Percentiles rank a stretch among this genome's conserved stretches.
Conservation (phyloP, 2,797 vertebrate genomes). For the Schizopygopsis pylzovi region DNA sequence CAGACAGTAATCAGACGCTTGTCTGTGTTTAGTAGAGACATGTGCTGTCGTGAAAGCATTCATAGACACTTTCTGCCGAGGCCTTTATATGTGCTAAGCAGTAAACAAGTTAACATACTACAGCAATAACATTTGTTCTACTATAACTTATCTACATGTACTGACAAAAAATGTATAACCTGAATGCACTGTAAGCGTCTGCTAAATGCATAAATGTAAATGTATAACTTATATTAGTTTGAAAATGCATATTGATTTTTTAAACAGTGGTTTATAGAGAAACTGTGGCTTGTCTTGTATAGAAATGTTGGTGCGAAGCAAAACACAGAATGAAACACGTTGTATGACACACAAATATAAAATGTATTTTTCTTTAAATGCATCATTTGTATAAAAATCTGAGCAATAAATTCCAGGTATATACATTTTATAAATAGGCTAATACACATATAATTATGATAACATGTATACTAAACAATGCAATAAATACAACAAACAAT, state of each 20-base stretch:
- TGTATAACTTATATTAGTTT: neutral
- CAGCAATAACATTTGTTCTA: neutral
- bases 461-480: constrained; percentile 63
- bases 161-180: too few relatives aligned
- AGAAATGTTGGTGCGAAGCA: neutral
- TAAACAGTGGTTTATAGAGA: neutral
- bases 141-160: too few relatives aligned
- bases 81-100: neutral
- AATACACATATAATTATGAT: constrained; percentile 67
- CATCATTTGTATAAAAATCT: constrained; percentile 55
- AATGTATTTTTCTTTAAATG: constrained; percentile 46
- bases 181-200: too few relatives aligned
- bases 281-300: neutral
- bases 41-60: neutral
- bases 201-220: too few relatives aligned
- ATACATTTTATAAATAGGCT: constrained; percentile 66
- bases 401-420: constrained; percentile 60
- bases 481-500: constrained; percentile 79
- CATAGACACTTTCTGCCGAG: neutral
- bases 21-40: neutral
- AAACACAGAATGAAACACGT: constrained; percentile 2
- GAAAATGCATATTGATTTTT: neutral
- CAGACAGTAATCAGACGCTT: neutral
- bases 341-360: constrained; percentile 14
- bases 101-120: neutral